Base-by-base conservation (phyloP, 2,113 vertebrate genomes). In the Ahaetulla prasina region DNA sequence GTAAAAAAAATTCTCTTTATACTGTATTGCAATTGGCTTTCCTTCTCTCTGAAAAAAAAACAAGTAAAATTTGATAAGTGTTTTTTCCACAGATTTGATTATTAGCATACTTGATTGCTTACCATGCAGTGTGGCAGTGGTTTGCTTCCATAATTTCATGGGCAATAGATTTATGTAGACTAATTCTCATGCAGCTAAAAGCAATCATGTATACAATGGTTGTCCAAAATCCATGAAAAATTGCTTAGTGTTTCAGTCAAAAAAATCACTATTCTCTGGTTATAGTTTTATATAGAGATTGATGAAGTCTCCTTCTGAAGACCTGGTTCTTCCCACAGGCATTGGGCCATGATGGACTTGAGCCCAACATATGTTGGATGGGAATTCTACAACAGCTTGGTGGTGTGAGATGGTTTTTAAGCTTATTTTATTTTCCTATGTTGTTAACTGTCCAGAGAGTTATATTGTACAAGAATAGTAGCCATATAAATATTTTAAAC, bases 1-100 rank as follows among this genome's bases (percentile, higher is more conserved):
- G n/a, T n/a, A n/a, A n/a, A n/a, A n/a, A n/a, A n/a, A n/a, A n/a
- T 93, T 94, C 39, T 85, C 35, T 49, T 94, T 45, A 91, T 57
- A 93, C 74, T 27, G 12, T 23, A 94, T 92, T 94, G n/a, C 1
- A 63, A 90, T 63, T 93, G 93, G 57, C 93, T 91, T 12, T 89
- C 14, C 2, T 92, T 1, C 93, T n/a, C 11, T 20, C 11, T 35
- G n/a, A 60, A 60, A 20, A 47, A 43, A 8, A 55, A 0, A 4
- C 53, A 53, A n/a, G n/a, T 92, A 63, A 74, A 1, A 55, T 27
- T 23, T 50, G 74, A 85, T 80, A 50, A 45, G 23, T 3, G 12
- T 9, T 89, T 57, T 55, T 11, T 57, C 60, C 11, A 25, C 30
- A 57, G 20, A 85, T 25, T 47, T 55, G 16, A 47, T 20, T 5